Conservation (phyloP, 2,797 vertebrate genomes). For the Manis pentadactyla region DNA sequence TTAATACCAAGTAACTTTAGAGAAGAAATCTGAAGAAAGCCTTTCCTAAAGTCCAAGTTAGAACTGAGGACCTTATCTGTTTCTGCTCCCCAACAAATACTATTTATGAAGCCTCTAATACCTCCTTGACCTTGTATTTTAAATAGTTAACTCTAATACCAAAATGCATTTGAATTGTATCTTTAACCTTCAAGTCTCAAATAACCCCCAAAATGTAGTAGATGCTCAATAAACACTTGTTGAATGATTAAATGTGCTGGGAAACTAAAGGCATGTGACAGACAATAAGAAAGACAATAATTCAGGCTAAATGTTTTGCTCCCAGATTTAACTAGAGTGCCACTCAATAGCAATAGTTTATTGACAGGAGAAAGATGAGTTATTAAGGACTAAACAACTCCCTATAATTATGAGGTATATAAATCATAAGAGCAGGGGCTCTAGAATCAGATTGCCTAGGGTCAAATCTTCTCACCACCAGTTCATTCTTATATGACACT, state of each 20-base stretch:
- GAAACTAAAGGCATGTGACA: background rate
- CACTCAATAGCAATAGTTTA: background rate
- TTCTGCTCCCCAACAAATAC: background rate
- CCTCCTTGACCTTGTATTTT: background rate
- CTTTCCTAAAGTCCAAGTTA: background rate
- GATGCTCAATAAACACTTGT: background rate
- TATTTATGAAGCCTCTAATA: background rate
- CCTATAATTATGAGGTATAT: background rate
- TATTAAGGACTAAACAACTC: background rate
- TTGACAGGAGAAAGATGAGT: background rate
- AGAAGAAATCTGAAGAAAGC: background rate
- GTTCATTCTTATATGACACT: background rate
- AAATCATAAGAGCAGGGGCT: background rate
- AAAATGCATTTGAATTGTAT: constrained; percentile 14
- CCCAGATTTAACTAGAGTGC: background rate
- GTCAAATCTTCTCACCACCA: background rate
- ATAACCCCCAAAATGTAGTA: background rate
- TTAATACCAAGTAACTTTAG: background rate
- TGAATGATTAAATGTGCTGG: background rate
- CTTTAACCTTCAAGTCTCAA: constrained; percentile 21
- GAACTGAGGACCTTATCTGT: background rate
- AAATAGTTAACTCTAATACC: background rate
- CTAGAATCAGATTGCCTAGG: background rate
- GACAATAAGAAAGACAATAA: background rate
- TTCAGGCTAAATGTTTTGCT: background rate